Conservation (phyloP, 2,888 invertebrate genomes). For the Amphipoea lucens region DNA sequence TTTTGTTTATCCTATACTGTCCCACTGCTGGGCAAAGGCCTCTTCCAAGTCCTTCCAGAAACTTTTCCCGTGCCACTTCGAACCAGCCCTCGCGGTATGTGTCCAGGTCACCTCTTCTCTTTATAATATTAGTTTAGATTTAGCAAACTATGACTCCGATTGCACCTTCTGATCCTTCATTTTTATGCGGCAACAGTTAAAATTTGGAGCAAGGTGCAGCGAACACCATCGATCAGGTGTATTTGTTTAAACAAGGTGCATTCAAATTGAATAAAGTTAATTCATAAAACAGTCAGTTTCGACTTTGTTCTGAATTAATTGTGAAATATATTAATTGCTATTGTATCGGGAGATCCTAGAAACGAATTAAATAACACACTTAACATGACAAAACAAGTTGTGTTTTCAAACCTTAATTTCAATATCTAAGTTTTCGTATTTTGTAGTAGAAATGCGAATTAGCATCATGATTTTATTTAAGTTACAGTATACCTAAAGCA, state of each 20-base stretch:
- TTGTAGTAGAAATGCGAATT: not conserved
- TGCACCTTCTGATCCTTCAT: conserved; percentile 31
- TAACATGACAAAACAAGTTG: not conserved
- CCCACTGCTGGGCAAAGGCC: no score
- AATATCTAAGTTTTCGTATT: not conserved
- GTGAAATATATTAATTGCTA: conserved; percentile 13
- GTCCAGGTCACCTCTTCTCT: no score
- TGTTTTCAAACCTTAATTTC: not conserved
- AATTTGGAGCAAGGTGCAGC: conserved; percentile 87
- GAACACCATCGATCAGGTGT: conserved; percentile 87
- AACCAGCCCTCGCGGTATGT: no score
- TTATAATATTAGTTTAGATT: not conserved
- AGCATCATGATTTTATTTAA: not conserved
- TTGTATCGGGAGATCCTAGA: not conserved
- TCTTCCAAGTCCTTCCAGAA: no score
- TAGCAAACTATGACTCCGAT: not conserved
- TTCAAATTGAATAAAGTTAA: conserved; percentile 78
- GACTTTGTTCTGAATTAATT: conserved; percentile 11
- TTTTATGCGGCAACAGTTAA: conserved; percentile 64
- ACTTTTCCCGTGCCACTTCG: no score
- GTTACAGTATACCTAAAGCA: not conserved
- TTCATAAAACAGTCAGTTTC: conserved; percentile 71
- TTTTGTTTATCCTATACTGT: no score
- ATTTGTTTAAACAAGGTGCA: conserved; percentile 88
- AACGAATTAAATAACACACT: not conserved